A percentile compares a stretch with the other conserved stretches of the same genome.
These are phyloP conservation scores for Amphiprion ocellaris DNA, from an alignment of 2,113 vertebrate species.

Conservation along the genomic window DNA sequence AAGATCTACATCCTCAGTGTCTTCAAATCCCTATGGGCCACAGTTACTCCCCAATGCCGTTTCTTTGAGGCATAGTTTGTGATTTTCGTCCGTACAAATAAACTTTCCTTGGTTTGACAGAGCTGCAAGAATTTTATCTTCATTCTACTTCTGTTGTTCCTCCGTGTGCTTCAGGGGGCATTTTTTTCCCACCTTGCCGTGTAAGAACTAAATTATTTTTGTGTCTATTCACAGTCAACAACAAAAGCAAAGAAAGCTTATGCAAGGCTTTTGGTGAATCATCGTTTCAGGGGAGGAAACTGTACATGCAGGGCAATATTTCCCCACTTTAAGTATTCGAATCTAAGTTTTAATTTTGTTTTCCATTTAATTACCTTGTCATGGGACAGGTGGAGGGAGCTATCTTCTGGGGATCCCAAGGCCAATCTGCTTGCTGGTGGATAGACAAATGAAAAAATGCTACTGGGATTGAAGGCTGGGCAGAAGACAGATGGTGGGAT, in stretches of 20 bases:
- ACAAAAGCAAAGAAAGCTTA: not conserved
- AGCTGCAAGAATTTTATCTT: conserved; percentile 3
- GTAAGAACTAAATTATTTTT: not conserved
- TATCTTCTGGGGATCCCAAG: conserved; percentile 58
- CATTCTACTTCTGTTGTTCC: not conserved
- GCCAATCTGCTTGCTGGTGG: conserved; percentile 62
- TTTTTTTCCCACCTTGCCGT: not conserved
- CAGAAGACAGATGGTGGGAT: conserved; percentile 70
- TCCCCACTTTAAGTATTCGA: conserved; percentile 1
- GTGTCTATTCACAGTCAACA: not conserved
- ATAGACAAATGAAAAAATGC: conserved; percentile 70
- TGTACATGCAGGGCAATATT: not conserved
- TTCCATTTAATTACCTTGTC: conserved; percentile 86
- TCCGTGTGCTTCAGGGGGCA: not conserved
- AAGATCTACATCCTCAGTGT: conserved; percentile 6
- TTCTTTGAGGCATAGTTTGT: not conserved
- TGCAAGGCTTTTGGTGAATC: not conserved
- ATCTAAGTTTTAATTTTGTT: conserved; percentile 68
- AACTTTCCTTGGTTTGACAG: conserved; percentile 17
- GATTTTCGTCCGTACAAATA: conserved; percentile 10
- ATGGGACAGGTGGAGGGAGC: conserved; percentile 74
- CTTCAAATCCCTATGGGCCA: not conserved
- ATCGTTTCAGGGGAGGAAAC: conserved; percentile 2
- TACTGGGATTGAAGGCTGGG: conserved; percentile 53
- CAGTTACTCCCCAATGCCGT: accelerated